Conservation (phyloP, 2,113 vertebrate genomes). For the Scomber japonicus region DNA sequence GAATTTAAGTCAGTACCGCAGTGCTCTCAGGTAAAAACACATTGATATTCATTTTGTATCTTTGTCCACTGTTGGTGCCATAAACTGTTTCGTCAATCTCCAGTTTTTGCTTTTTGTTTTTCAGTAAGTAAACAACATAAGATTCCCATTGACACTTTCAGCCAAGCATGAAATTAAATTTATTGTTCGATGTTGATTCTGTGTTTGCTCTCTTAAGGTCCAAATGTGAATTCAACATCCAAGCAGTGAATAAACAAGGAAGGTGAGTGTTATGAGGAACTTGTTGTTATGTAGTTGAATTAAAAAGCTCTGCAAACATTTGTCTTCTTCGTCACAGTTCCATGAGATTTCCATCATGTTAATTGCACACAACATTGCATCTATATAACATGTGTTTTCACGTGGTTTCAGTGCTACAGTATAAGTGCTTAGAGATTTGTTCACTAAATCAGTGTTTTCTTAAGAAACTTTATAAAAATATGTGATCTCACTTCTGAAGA, state of each 20-base stretch:
- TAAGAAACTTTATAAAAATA: background rate
- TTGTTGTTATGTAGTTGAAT: background rate
- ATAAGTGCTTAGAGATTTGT: too few relatives aligned
- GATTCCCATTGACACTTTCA: background rate
- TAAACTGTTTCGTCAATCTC: too few relatives aligned
- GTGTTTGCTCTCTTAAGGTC: slow-evolving; percentile 81
- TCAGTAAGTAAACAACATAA: too few relatives aligned
- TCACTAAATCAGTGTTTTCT: background rate
- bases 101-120: too few relatives aligned
- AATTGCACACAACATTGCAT: too few relatives aligned
- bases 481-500: background rate
- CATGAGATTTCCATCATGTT: background rate
- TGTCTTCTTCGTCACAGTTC: background rate
- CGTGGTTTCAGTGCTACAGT: too few relatives aligned
- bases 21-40: slow-evolving; percentile 84
- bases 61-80: background rate
- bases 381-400: too few relatives aligned
- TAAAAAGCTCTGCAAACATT: background rate
- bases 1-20: slow-evolving; percentile 86
- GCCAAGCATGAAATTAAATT: background rate
- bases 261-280: slow-evolving; percentile 83
- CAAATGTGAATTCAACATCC: slow-evolving; percentile 91
- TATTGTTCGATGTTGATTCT: background rate
- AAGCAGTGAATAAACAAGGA: slow-evolving; percentile 94
- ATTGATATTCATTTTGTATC: background rate